Evolutionary conservation across 2,888 invertebrate species (phyloP), one percentile per base, ranked within the genome.

Genomic region (Cheiracanthium punctorium): DNA sequence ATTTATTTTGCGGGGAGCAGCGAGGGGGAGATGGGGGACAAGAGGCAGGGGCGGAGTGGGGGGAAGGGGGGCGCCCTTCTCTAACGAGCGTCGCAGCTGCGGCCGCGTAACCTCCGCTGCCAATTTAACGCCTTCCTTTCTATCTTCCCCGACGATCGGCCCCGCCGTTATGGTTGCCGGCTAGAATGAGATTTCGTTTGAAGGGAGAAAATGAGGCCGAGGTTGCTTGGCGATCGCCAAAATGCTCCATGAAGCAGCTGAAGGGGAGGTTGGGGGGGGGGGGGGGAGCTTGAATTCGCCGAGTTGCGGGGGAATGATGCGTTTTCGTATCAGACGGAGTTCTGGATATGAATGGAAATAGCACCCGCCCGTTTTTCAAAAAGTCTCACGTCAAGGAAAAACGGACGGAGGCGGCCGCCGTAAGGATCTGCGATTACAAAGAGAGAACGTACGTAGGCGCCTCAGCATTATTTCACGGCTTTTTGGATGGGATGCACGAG

Each of bases 51-150:
- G 52, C 20, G 29, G 8, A 30, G 20, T 8, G 20, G n/a, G 48
- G 67, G 43, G 48, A 43, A 48, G 67, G 43, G 29, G 52, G 48
- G 30, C 37, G 41, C 24, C 29, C 29, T 30, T 48, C 48, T 32
- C 48, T 74, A 82, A 82, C 76, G 82, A 82, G 75, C 82, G 82
- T 76, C 76, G 71, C 82, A 82, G 82, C 82, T 82, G 82, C 76
- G 82, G 82, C 84, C 74, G 37, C 77, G 70, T 79, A 74, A 79
- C 84, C 84, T 85, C 84, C 84, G 65, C 84, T 85, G 84, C 84
- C 79, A 85, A 85, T 85, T 85, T 85, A 85, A 85, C 84, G 84
- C 84, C 84, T 79, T 79, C 79, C 84, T 73, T 79, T 79, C 79
- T 84, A 79, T 79, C 84, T 73, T 58, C 84, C 67, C 73, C 79